A percentile compares a stretch with the other conserved stretches of the same genome.
These are phyloP conservation scores for Siniperca knerii DNA, from an alignment of 2,113 vertebrate genomes.

Conservation along the genomic window DNA sequence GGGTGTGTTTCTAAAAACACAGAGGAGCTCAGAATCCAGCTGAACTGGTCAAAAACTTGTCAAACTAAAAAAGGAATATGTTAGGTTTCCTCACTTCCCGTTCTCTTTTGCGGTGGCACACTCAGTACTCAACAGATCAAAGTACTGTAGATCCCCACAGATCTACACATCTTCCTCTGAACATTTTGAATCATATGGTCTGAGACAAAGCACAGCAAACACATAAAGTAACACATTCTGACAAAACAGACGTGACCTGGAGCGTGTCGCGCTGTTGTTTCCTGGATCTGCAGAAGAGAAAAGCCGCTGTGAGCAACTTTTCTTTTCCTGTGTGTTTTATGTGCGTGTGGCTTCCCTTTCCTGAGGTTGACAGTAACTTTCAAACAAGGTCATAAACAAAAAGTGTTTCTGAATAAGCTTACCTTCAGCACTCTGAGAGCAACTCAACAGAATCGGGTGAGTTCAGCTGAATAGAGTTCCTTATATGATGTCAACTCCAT, in stretches of 20 bases:
- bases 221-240: slow-evolving; percentile 30
- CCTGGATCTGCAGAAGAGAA: slow-evolving; percentile 49
- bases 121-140: slow-evolving; percentile 9
- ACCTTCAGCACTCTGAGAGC: slow-evolving; percentile 68
- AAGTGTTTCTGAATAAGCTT: slow-evolving; percentile 62
- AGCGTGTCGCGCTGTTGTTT: slow-evolving; percentile 56
- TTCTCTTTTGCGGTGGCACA: slow-evolving; percentile 6
- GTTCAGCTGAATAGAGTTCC: slow-evolving; percentile 52
- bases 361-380: slow-evolving; percentile 70
- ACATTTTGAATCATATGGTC: slow-evolving; percentile 38
- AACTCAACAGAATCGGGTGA: slow-evolving; percentile 33
- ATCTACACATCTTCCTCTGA: slow-evolving; percentile 28
- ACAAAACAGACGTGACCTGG: slow-evolving; percentile 52
- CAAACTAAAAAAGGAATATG: slow-evolving; percentile 8
- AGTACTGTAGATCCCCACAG: neutral
- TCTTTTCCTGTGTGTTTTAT: slow-evolving; percentile 42
- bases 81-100: slow-evolving; percentile 51
- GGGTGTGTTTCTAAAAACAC: slow-evolving; percentile 12
- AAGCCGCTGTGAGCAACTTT: slow-evolving; percentile 32
- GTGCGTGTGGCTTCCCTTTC: slow-evolving; percentile 57
- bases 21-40: neutral
- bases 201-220: slow-evolving; percentile 49
- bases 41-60: slow-evolving; percentile 25
- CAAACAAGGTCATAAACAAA: slow-evolving; percentile 65
- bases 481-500: slow-evolving; percentile 42